Percentiles rank a stretch among this genome's conserved stretches.
Conservation (phyloP, 2,113 vertebrate species). For the Thinocorus orbignyianus region DNA sequence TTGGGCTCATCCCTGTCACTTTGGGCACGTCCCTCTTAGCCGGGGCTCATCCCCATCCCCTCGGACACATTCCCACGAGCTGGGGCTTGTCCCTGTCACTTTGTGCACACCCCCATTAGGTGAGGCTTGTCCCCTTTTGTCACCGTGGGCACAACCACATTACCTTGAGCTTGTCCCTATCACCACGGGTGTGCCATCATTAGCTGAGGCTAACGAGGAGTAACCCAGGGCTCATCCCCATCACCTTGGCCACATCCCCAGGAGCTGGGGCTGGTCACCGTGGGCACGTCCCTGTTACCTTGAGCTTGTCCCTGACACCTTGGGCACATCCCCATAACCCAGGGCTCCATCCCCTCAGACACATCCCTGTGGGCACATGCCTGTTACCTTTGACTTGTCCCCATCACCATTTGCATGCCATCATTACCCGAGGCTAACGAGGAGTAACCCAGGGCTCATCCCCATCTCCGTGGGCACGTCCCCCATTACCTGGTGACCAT, state of each 20-base stretch:
- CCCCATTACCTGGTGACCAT: not conserved
- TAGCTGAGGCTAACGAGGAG: accelerated
- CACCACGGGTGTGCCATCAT: accelerated
- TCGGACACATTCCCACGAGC: too few species aligned
- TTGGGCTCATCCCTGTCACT: not conserved
- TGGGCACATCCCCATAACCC: accelerated
- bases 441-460: too few species aligned
- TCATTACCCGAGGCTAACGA: too few species aligned
- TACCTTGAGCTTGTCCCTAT: not conserved
- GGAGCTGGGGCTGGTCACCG: too few species aligned
- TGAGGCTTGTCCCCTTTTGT: accelerated
- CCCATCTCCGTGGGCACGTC: accelerated
- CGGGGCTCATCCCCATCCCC: not conserved
- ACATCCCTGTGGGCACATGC: too few species aligned
- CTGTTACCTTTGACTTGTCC: too few species aligned
- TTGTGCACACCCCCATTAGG: too few species aligned
- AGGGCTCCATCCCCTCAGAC: too few species aligned
- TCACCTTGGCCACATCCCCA: too few species aligned
- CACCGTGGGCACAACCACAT: not conserved
- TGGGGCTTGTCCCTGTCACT: not conserved
- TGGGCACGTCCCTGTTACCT: not conserved
- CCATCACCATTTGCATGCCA: too few species aligned
- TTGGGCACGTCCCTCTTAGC: accelerated
- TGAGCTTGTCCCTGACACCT: too few species aligned
- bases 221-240: accelerated